Evolutionary conservation across 2,113 vertebrate genomes (phyloP).

Genomic region (Tapirus terrestris): DNA sequence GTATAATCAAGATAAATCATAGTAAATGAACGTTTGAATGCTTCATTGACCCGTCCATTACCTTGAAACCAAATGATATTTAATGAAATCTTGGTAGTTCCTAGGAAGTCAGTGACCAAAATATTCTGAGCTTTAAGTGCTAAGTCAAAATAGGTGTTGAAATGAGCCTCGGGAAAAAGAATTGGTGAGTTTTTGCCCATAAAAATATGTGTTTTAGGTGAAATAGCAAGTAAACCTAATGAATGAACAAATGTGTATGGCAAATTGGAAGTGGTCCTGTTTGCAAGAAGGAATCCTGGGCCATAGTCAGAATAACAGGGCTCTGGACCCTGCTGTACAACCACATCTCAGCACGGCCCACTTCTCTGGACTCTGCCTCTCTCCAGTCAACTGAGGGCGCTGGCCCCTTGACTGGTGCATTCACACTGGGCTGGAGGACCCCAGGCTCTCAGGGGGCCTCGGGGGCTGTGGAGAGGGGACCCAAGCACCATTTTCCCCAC

Average conservation of each 20-base stretch:
- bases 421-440: not conserved
- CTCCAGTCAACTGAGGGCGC: rapidly evolving
- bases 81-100: not conserved
- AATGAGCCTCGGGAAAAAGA: not conserved
- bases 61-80: not conserved
- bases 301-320: rapidly evolving
- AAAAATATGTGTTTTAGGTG: not conserved
- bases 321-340: not conserved
- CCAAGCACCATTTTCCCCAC: not conserved
- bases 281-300: not conserved
- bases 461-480: not conserved
- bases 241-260: not conserved
- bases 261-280: not conserved
- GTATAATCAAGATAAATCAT: not conserved
- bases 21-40: not conserved
- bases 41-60: not conserved
- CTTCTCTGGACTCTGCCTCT: not conserved
- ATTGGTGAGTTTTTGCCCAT: not conserved
- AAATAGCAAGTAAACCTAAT: not conserved
- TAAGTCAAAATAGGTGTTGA: not conserved
- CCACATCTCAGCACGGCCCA: not conserved
- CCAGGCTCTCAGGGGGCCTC: not conserved
- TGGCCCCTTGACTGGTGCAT: not conserved
- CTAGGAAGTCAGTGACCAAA: not conserved
- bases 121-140: not conserved